Base-by-base conservation (phyloP, 2,113 vertebrate species). In the Acrocephalus arundinaceus region DNA sequence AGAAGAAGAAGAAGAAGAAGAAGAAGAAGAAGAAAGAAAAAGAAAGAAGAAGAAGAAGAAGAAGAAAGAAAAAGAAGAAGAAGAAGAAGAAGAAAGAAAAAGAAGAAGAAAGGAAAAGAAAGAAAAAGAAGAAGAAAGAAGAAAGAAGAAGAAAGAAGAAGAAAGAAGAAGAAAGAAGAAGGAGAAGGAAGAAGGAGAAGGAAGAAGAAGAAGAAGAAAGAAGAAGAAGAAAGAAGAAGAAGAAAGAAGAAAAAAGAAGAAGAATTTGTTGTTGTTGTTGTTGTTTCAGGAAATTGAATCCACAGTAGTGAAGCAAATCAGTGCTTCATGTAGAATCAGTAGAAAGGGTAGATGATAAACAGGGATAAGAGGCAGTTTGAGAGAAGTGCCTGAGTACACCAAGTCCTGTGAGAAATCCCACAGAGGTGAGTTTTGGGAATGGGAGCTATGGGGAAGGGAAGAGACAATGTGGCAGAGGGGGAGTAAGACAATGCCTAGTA, bases 371-470 rank as follows among this genome's bases (percentile, higher is more conserved):
- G 43, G 33, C 20, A 66, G 11, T 39, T 51, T 39, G 68, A 81
- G 46, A 84, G 45, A 84, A 41, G 4, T 67, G 19, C 4, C 14
- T 18, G 21, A 78, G 43, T 33, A 28, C 4, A 24, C 3, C 13
- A 46, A 39, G 30, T 46, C 18, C 5, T 57, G 2, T 15, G 8
- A 73, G 31, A 65, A 70, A 8, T 55, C 23, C 27, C 39, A 45
- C 6, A 59, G 25, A 39, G 2, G 5, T 39, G 20, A 39, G 2
- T 57, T 92, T 88, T 4, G 3, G 55, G n/a, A 80, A 7, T 1
- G 0, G 9, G 11, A 5, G 0, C 23, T 72, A 10, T 13, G 14
- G 2, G 14, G 10, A 71, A 71, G 8, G 19, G 5, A 66, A 49
- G n/a, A n/a, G 23, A 21, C 3, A 28, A 4, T 9, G 7, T 9